Evolutionary conservation across 2,888 invertebrate genomes (phyloP), one percentile per base, ranked within the genome.

Genomic region (Drosophila prolongata): DNA sequence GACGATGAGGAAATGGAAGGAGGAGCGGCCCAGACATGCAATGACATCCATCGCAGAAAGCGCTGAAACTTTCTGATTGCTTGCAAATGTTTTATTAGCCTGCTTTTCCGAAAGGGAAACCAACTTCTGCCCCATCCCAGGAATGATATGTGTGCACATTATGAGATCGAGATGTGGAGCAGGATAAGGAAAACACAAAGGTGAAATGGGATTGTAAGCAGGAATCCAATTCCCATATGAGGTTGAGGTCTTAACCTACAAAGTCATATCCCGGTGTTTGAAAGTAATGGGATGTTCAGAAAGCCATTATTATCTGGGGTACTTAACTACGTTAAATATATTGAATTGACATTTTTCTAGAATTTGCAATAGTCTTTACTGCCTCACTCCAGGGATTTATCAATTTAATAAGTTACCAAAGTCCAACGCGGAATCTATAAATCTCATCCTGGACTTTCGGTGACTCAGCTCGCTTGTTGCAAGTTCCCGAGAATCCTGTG

Each of bases 1-100:
- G 24, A 40, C 4, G 13, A 34, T 16, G 14, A 16, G 13, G 68
- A 66, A 38, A 10, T 35, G 35, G 47, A 30, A 6, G 10, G 30
- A 10, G 30, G n/a, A 27, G 14, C n/a, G 14, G 46, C 11, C 35
- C 35, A 19, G 75, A 80, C 83, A 83, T 86, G 80, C 87, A 83
- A 77, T 75, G 84, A 83, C 83, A 83, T 71, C 72, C 79, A 80
- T 86, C 77, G 83, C 80, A 65, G 66, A 46, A 53, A 53, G 66
- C 66, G 64, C 46, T 30, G 67, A 73, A 83, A 80, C 74, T 71
- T 83, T 81, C 65, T 80, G 83, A 86, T 83, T 80, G 86, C 86
- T 76, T 83, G 79, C 74, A 83, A 83, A 83, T 83, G 80, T 86
- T 80, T 86, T 83, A 83, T 83, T 78, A 80, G 83, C 80, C 67